Percentiles rank a stretch among this genome's conserved stretches.
These are phyloP conservation scores for Halcyon badia DNA, from an alignment of 2,797 vertebrate genomes.

Conservation along the genomic window DNA sequence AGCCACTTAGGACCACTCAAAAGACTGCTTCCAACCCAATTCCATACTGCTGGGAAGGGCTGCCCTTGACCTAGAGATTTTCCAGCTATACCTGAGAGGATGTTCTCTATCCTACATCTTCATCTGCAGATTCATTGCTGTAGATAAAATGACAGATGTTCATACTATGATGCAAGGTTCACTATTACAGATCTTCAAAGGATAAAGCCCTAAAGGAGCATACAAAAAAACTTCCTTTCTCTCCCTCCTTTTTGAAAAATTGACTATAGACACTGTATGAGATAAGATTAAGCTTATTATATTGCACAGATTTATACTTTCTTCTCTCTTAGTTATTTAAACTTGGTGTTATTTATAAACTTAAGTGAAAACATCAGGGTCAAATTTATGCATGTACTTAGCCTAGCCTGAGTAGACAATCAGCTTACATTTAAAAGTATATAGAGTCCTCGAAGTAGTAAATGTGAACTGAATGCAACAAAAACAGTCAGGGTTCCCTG, in stretches of 20 bases:
- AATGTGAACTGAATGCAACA: not conserved
- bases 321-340: not conserved
- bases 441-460: not conserved
- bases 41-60: not conserved
- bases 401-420: not conserved
- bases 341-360: not conserved
- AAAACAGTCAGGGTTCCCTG: not conserved
- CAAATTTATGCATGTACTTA: not conserved
- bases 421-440: not conserved
- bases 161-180: not conserved
- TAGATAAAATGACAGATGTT: not conserved
- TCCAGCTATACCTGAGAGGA: not conserved
- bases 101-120: not conserved
- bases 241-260: not conserved
- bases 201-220: not conserved
- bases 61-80: not conserved
- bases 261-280: not conserved
- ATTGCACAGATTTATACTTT: not conserved
- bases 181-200: not conserved
- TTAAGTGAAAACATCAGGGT: not conserved
- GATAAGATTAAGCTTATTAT: not conserved
- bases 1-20: not conserved
- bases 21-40: not conserved
- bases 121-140: not conserved
- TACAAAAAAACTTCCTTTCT: not conserved